Evolutionary conservation across 2,797 vertebrate species (phyloP).

Genomic region (Sciaenops ocellatus): DNA sequence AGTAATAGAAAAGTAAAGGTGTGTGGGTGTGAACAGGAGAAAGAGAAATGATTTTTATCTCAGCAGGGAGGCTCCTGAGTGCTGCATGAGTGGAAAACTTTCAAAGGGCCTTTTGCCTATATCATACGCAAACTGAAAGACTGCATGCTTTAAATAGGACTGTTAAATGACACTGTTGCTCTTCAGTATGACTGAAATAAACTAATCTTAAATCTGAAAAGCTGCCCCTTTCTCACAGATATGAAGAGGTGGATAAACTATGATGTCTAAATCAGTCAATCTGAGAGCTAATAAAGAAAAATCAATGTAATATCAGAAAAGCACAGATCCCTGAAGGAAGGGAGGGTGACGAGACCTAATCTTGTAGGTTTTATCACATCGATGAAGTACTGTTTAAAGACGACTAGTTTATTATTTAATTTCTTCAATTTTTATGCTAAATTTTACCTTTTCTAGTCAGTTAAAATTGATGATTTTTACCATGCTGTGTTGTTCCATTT

Average conservation of each 20-base stretch:
- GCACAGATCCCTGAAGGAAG: too few relatives aligned
- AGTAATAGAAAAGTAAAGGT: constrained; percentile 36
- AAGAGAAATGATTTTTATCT: constrained; percentile 4
- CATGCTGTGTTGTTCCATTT: not conserved
- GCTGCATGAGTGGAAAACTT: not conserved
- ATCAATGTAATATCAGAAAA: not conserved
- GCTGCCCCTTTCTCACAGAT: not conserved
- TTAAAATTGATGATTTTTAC: not conserved
- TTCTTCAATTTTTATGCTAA: not conserved
- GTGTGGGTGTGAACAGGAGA: constrained; percentile 38
- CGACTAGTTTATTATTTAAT: not conserved
- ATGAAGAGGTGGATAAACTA: not conserved
- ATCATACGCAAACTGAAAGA: not conserved
- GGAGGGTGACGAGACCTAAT: not conserved
- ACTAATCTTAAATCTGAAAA: not conserved
- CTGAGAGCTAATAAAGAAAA: not conserved
- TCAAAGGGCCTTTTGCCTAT: constrained; percentile 1
- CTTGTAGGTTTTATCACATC: not conserved
- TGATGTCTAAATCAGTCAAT: not conserved
- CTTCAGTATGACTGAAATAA: not conserved
- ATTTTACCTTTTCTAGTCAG: not conserved
- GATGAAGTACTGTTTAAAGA: not conserved
- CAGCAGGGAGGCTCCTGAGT: constrained; percentile 22
- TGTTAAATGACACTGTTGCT: constrained; percentile 1
- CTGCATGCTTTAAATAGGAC: not conserved